A percentile compares a stretch with the other conserved stretches of the same genome.
These are phyloP conservation scores for Drosophila kanekoi DNA, from an alignment of 2,888 invertebrate genomes.

Conservation along the genomic window DNA sequence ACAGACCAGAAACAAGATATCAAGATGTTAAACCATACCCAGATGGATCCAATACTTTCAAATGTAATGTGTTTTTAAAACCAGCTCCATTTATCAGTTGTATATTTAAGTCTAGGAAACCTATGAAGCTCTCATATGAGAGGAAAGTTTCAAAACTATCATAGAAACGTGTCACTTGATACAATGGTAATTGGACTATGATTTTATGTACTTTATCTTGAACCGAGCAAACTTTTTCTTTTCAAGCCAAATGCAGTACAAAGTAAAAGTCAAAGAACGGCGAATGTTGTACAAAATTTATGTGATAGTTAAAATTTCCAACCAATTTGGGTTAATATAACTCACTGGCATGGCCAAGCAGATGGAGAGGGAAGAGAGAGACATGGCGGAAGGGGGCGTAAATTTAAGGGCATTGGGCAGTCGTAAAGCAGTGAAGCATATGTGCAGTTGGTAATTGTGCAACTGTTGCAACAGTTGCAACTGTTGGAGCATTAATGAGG, in stretches of 20 bases:
- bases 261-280: conserved; percentile 32
- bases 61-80: too few relatives aligned
- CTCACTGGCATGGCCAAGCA: conserved; percentile 9
- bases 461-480: conserved; percentile 40
- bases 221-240: not conserved
- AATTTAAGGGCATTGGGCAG: conserved; percentile 33
- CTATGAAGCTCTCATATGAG: too few relatives aligned
- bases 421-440: conserved; percentile 39
- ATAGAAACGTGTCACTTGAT: not conserved
- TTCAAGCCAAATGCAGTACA: not conserved
- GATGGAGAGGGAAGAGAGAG: not conserved
- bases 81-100: too few relatives aligned
- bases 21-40: too few relatives aligned
- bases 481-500: conserved; percentile 58
- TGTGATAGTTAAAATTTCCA: conserved; percentile 31
- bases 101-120: too few relatives aligned
- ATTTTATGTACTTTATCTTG: not conserved
- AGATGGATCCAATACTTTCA: too few relatives aligned
- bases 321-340: conserved; percentile 51
- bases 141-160: not conserved
- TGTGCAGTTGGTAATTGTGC: conserved; percentile 47
- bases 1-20: too few relatives aligned
- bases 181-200: not conserved
- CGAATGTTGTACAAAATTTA: conserved; percentile 29
- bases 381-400: not conserved